These are phyloP conservation scores for Montipora cactus DNA, from an alignment of 64 coral and sea anemone genomes.

Conservation along the genomic window DNA sequence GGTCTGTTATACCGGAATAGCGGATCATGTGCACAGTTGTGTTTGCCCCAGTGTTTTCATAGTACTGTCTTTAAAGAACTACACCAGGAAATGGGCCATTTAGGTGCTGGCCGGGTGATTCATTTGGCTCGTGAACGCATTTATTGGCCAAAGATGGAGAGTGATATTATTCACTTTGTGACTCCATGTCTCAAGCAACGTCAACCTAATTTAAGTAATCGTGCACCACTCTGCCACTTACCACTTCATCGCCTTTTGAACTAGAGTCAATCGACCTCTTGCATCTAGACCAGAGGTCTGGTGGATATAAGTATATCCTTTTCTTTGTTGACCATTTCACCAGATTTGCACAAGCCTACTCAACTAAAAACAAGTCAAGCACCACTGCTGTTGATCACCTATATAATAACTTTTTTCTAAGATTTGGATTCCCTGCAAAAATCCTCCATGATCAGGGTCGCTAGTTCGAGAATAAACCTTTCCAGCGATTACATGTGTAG, in stretches of 20 bases:
- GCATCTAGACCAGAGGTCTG: constrained; percentile 37
- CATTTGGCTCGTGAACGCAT: constrained; percentile 38
- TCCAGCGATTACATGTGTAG: not conserved
- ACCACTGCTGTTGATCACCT: constrained; percentile 5
- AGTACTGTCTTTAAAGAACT: constrained; percentile 41
- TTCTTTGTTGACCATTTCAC: constrained; percentile 41
- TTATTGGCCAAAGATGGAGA: constrained; percentile 38
- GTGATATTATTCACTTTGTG: not conserved
- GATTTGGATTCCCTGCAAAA: constrained; percentile 46
- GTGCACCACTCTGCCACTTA: constrained; percentile 34
- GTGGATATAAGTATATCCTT: constrained; percentile 35
- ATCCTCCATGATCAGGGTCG: constrained; percentile 45
- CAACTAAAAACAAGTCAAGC: constrained; percentile 43
- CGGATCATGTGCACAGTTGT: constrained; percentile 2
- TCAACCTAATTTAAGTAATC: not conserved
- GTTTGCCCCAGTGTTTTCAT: not conserved
- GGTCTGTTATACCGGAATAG: constrained; percentile 15
- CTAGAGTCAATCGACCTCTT: constrained; percentile 45
- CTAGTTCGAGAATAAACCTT: constrained; percentile 47
- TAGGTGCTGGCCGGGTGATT: constrained; percentile 30
- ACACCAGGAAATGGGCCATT: constrained; percentile 60
- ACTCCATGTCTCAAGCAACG: constrained; percentile 59
- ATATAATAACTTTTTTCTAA: constrained; percentile 15
- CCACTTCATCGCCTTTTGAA: constrained; percentile 29
- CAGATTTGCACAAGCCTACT: constrained; percentile 48